Conservation (phyloP, 2,888 invertebrate species). For the Drosophila multiciliata region DNA sequence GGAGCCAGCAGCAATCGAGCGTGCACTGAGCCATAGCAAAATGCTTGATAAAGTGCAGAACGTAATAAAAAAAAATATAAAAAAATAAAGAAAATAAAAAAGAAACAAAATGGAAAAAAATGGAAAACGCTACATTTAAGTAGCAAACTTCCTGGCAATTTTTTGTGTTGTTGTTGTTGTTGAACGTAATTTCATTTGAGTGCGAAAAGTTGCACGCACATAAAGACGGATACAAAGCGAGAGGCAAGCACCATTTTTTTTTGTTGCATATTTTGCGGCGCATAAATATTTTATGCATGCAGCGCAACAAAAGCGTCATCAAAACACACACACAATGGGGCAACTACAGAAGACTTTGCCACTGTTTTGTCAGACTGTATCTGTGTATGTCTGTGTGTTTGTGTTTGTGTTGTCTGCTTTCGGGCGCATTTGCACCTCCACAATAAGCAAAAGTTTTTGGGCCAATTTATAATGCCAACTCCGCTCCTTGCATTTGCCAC, state of each 20-base stretch:
- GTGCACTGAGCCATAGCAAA: slow-evolving; percentile 80
- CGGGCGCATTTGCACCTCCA: slow-evolving; percentile 71
- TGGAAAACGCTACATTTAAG: slow-evolving; percentile 73
- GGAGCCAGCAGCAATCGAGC: slow-evolving; percentile 65
- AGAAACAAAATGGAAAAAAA: slow-evolving; percentile 14
- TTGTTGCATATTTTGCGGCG: slow-evolving; percentile 75
- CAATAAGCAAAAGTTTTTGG: slow-evolving; percentile 64
- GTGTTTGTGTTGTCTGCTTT: slow-evolving; percentile 48
- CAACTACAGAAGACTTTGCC: slow-evolving; percentile 41
- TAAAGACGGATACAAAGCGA: slow-evolving; percentile 22
- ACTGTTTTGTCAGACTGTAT: slow-evolving; percentile 24
- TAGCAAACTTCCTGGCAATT: slow-evolving; percentile 63
- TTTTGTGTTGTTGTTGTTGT: slow-evolving; percentile 29
- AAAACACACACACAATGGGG: slow-evolving; percentile 57
- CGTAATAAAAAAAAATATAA: slow-evolving; percentile 46
- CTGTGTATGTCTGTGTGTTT: background rate
- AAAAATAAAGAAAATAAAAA: slow-evolving; percentile 18
- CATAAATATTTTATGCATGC: slow-evolving; percentile 79
- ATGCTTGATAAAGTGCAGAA: slow-evolving; percentile 82
- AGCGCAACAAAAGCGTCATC: slow-evolving; percentile 71
- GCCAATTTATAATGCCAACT: slow-evolving; percentile 65
- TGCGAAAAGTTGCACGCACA: slow-evolving; percentile 78
- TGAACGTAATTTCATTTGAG: slow-evolving; percentile 82
- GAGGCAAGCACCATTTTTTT: slow-evolving; percentile 39
- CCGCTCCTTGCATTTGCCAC: slow-evolving; percentile 60